phyloP scores from a whole-genome alignment of 2,888 invertebrate species.

The Coenonympha arcania region DNA sequence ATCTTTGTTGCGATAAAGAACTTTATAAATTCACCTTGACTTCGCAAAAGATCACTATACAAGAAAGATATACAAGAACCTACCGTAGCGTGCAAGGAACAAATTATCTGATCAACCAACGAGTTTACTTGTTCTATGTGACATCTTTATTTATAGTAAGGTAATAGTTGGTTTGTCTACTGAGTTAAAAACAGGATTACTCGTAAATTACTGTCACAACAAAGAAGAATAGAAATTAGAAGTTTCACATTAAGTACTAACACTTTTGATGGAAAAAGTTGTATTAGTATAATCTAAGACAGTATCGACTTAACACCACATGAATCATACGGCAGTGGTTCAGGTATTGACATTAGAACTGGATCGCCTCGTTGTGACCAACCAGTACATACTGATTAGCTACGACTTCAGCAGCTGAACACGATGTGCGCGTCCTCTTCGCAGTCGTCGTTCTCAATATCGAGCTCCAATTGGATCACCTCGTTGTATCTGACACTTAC shows the following conservation, averaged over 20 bases:
- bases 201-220: no score
- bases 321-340: no score
- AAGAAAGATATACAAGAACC: no score
- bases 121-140: not conserved
- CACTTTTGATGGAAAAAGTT: no score
- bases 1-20: not conserved
- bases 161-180: no score
- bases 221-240: no score
- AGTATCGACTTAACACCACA: no score
- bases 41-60: not conserved
- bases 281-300: no score
- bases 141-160: no score
- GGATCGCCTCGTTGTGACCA: conserved; percentile 88
- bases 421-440: conserved; percentile 61
- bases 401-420: not conserved
- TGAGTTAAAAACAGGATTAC: no score
- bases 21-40: not conserved
- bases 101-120: not conserved
- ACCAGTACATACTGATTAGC: not conserved
- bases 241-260: no score
- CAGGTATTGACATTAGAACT: no score
- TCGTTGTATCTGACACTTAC: conserved; percentile 74
- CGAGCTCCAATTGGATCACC: conserved; percentile 98
- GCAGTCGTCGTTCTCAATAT: conserved; percentile 90
- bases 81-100: not conserved